phyloP scores from a whole-genome alignment of 2,113 vertebrate species.

The Eclectus roratus region DNA sequence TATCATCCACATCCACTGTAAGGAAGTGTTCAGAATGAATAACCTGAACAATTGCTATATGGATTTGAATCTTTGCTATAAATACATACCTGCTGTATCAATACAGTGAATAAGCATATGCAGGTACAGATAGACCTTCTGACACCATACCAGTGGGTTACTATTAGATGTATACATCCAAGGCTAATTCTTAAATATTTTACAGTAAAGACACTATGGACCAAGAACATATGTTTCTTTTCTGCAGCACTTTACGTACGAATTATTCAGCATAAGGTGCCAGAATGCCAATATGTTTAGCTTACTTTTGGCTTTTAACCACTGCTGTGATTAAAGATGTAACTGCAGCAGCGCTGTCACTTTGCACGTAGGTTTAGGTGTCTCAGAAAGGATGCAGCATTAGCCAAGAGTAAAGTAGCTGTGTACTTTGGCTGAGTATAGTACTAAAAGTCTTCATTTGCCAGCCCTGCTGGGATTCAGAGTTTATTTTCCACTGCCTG shows the following conservation, averaged over 20 bases:
- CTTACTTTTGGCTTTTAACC: slow-evolving; percentile 71
- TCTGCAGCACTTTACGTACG: slow-evolving; percentile 65
- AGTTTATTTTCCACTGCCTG: slow-evolving; percentile 52
- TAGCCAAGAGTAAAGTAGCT: slow-evolving; percentile 51
- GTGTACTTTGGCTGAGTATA: slow-evolving; percentile 53
- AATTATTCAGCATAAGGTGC: slow-evolving; percentile 73
- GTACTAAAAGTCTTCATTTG: slow-evolving; percentile 37
- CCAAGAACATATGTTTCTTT: slow-evolving; percentile 72
- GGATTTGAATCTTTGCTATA: neutral
- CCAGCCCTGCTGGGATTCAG: slow-evolving; percentile 49
- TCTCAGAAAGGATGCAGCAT: slow-evolving; percentile 23
- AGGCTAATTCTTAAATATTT: slow-evolving; percentile 58
- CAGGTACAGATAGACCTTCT: neutral
- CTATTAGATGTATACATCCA: slow-evolving; percentile 32
- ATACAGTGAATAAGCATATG: neutral
- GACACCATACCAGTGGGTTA: neutral
- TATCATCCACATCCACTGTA: neutral
- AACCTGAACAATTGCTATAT: neutral
- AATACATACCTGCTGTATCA: neutral
- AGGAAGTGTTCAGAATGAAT: neutral
- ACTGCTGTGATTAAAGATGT: slow-evolving; percentile 72
- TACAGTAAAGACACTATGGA: slow-evolving; percentile 51
- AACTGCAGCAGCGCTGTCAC: slow-evolving; percentile 49
- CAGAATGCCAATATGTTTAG: slow-evolving; percentile 70
- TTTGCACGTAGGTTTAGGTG: slow-evolving; percentile 48